Evolutionary conservation across 2,113 vertebrate genomes (phyloP).

Genomic region (Percopsis transmontana): DNA sequence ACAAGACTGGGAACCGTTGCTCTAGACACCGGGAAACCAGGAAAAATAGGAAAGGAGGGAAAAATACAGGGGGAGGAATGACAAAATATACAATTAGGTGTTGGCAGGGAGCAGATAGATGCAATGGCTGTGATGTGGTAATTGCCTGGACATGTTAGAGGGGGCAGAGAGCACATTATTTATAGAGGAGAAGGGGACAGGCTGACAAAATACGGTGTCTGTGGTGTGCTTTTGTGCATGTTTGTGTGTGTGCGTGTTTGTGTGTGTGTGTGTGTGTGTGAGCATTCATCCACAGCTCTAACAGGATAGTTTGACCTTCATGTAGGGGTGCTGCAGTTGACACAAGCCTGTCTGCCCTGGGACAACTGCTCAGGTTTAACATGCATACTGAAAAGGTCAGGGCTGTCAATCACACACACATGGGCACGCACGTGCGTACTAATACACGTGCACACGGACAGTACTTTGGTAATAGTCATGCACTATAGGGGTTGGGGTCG

Average conservation of each 20-base stretch:
- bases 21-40: constrained; percentile 32
- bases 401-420: constrained; percentile 73
- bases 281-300: constrained; percentile 35
- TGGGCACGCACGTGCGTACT: constrained; percentile 1
- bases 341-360: constrained; percentile 76
- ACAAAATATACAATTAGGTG: constrained; percentile 72
- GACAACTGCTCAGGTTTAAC: constrained; percentile 75
- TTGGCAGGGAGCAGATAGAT: constrained; percentile 59
- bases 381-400: constrained; percentile 83
- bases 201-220: constrained; percentile 42
- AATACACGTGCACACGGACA: constrained; percentile 22
- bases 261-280: constrained; percentile 15
- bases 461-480: not conserved
- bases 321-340: constrained; percentile 76
- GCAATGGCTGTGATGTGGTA: constrained; percentile 68
- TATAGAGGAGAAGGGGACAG: constrained; percentile 63
- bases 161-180: constrained; percentile 65
- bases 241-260: constrained; percentile 29
- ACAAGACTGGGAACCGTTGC: constrained; percentile 50
- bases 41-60: constrained; percentile 8
- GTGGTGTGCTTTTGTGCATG: constrained; percentile 15
- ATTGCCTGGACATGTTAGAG: constrained; percentile 67
- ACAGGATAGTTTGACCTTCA: constrained; percentile 76
- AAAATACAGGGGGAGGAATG: constrained; percentile 14
- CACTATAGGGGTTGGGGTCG: too few relatives aligned